These are phyloP conservation scores for Acrocephalus arundinaceus DNA, from an alignment of 2,113 vertebrate genomes.

Conservation along the genomic window DNA sequence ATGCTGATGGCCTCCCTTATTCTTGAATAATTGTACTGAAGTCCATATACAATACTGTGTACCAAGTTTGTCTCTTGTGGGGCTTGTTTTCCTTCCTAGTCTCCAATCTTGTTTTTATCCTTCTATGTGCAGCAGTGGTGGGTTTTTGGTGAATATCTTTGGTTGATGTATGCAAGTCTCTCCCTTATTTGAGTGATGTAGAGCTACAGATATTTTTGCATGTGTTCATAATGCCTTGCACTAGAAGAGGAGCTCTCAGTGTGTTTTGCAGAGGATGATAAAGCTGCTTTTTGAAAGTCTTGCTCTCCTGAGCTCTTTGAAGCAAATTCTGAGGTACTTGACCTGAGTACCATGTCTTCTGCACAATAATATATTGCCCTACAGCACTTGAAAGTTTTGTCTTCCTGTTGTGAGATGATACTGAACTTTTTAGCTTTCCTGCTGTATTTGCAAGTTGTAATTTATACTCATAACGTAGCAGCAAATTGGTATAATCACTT, in stretches of 20 bases:
- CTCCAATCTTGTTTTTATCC: not conserved
- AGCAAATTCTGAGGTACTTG: not conserved
- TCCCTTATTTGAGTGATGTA: not conserved
- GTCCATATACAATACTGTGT: not conserved
- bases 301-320: not conserved
- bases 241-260: not conserved
- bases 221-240: not conserved
- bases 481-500: not conserved
- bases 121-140: not conserved
- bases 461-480: not conserved
- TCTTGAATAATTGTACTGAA: not conserved
- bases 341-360: not conserved
- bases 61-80: not conserved
- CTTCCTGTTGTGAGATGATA: not conserved
- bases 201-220: not conserved
- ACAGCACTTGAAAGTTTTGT: not conserved
- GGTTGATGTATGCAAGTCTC: not conserved
- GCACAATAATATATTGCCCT: not conserved
- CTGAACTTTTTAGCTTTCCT: not conserved
- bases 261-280: not conserved
- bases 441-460: not conserved
- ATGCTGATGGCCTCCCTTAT: not conserved
- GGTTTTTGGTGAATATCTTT: not conserved
- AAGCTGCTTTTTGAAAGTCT: not conserved
- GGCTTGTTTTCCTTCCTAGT: not conserved